Conservation (phyloP, 2,888 invertebrate species). For the Acleris laterana region DNA sequence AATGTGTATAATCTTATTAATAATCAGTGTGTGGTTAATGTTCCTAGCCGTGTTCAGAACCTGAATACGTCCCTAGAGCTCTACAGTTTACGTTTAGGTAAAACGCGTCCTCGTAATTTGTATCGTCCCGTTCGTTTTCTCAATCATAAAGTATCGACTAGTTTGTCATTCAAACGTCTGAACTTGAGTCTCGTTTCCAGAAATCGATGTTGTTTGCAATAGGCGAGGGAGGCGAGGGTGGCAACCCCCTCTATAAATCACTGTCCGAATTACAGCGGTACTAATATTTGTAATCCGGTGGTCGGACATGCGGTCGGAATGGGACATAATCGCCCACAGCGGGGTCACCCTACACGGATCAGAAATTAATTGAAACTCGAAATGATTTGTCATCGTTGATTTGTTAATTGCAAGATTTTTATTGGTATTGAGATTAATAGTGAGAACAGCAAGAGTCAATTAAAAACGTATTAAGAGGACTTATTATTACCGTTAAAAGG, state of each 20-base stretch:
- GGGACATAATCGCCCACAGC: constrained; percentile 52
- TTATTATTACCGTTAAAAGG: too few relatives aligned
- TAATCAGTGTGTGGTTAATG: constrained; percentile 6
- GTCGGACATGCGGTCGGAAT: constrained; percentile 63
- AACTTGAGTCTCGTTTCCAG: constrained; percentile 71
- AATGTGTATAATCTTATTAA: constrained; percentile 41
- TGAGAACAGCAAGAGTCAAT: neutral
- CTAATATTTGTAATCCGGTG: constrained; percentile 75
- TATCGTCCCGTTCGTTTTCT: neutral
- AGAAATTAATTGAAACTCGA: constrained; percentile 69
- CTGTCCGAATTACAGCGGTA: constrained; percentile 82
- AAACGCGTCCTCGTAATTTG: neutral
- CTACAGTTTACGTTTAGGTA: neutral
- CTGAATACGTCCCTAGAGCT: neutral
- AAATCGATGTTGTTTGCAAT: constrained; percentile 81
- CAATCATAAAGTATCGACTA: constrained; percentile 42
- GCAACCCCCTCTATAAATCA: constrained; percentile 83
- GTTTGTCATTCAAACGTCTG: constrained; percentile 47
- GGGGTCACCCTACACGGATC: constrained; percentile 59
- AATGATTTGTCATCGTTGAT: constrained; percentile 56
- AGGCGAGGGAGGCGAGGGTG: constrained; percentile 70
- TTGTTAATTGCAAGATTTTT: constrained; percentile 45
- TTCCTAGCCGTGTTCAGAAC: neutral
- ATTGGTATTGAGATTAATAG: constrained; percentile 15
- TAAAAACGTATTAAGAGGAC: too few relatives aligned